phyloP scores from a whole-genome alignment of 1,140 invertebrate species.

The Stegodyphus dumicola region DNA sequence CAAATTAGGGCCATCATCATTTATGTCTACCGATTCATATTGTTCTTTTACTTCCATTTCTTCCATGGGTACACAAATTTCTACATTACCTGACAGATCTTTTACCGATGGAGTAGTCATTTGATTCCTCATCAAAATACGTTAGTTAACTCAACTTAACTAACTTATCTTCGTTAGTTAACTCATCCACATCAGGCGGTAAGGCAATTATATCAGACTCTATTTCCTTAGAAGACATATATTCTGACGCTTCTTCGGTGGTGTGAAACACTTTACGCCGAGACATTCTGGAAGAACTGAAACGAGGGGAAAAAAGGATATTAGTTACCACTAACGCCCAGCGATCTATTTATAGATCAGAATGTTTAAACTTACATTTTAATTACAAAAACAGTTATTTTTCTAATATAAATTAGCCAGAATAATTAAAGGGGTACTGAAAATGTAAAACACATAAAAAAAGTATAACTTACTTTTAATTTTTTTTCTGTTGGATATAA shows the following conservation, averaged over 20 bases:
- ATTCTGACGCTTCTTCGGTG: slow-evolving; percentile 10
- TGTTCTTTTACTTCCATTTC: background rate
- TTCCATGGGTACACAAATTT: slow-evolving; percentile 7
- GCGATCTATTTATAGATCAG: too few relatives aligned
- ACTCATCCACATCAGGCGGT: background rate
- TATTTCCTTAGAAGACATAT: slow-evolving; percentile 5
- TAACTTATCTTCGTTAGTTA: slow-evolving; percentile 6
- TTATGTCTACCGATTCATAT: too few relatives aligned
- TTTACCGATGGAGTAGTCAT: slow-evolving; percentile 2
- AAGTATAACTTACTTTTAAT: background rate
- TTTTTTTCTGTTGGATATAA: slow-evolving; percentile 7
- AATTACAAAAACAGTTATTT: too few relatives aligned
- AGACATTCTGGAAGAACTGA: background rate
- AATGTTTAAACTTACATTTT: too few relatives aligned
- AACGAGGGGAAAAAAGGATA: background rate
- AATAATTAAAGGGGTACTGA: slow-evolving; percentile 7
- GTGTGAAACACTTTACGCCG: slow-evolving; percentile 7
- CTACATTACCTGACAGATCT: slow-evolving; percentile 10
- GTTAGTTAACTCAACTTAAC: too few relatives aligned
- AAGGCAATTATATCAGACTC: slow-evolving; percentile 7
- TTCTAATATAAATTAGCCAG: too few relatives aligned
- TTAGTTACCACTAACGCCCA: too few relatives aligned
- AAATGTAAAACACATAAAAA: slow-evolving; percentile 14
- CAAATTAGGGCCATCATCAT: background rate
- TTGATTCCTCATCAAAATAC: slow-evolving; percentile 2